Percentiles rank a stretch among this genome's conserved stretches.
Conservation (phyloP, 2,797 vertebrate genomes). For the Picus viridis region DNA sequence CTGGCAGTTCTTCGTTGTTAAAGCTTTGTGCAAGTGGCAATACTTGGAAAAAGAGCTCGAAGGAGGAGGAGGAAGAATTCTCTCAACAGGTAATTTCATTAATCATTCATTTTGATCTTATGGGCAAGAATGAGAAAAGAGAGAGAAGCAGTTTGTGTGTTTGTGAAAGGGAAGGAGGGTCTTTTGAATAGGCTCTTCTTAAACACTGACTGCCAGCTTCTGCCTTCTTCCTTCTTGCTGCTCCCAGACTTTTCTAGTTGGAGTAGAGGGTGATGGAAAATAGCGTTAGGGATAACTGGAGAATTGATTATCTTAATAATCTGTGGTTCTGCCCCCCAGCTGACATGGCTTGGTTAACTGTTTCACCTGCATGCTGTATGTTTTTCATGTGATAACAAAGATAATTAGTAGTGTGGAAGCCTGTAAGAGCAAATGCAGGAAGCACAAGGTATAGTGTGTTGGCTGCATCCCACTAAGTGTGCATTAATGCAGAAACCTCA, state of each 20-base stretch:
- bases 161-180: background rate
- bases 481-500: background rate
- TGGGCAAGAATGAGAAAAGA: background rate
- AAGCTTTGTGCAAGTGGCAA: background rate
- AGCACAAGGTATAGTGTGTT: fast-evolving
- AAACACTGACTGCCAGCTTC: background rate
- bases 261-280: background rate
- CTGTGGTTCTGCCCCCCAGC: background rate
- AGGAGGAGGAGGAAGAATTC: background rate
- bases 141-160: background rate
- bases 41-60: background rate
- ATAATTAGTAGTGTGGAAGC: background rate
- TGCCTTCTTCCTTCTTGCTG: background rate
- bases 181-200: background rate
- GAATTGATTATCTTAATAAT: background rate
- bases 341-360: background rate
- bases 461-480: background rate
- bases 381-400: background rate
- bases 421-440: background rate
- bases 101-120: background rate
- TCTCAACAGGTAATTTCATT: constrained; percentile 39
- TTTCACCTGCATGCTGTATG: background rate
- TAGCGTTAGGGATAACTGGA: background rate
- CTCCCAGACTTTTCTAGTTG: background rate
- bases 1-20: background rate